A percentile compares a stretch with the other conserved stretches of the same genome.
Conservation (phyloP, 2,113 vertebrate genomes). For the Brachypodius melanocephalos region DNA sequence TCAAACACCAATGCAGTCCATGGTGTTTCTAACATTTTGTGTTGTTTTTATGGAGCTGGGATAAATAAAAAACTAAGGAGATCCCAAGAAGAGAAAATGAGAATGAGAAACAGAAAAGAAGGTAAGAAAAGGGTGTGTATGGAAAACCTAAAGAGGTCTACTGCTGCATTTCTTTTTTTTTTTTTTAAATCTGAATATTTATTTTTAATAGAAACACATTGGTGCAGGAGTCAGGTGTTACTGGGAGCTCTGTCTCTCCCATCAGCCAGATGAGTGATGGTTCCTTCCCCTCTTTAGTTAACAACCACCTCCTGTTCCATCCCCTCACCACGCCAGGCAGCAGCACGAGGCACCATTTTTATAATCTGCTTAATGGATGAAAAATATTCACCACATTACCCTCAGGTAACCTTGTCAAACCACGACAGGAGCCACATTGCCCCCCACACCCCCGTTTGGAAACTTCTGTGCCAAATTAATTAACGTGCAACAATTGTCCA, state of each 20-base stretch:
- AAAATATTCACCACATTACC: not conserved
- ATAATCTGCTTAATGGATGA: not conserved
- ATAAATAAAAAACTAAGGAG: not conserved
- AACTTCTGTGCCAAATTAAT: not conserved
- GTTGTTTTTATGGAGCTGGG: not conserved
- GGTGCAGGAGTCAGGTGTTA: not conserved
- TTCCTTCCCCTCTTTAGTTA: not conserved
- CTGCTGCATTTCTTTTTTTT: not conserved
- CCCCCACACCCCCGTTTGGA: accelerated
- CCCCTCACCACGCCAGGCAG: not conserved
- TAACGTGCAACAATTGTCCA: not conserved
- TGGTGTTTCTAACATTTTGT: not conserved
- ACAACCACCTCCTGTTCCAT: not conserved
- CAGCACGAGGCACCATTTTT: not conserved
- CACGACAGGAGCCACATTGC: not conserved
- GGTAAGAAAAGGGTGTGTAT: not conserved
- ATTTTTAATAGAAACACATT: accelerated
- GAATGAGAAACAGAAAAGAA: not conserved
- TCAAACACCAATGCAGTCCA: not conserved
- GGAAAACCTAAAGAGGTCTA: not conserved
- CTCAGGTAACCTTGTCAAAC: not conserved
- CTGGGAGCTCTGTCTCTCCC: not conserved
- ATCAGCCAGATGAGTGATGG: not conserved
- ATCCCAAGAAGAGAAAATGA: not conserved
- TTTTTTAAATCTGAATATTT: not conserved